A percentile compares a stretch with the other conserved stretches of the same genome.
These are phyloP conservation scores for Cylloceria caligata DNA, from an alignment of 2,888 invertebrate species.

Conservation along the genomic window DNA sequence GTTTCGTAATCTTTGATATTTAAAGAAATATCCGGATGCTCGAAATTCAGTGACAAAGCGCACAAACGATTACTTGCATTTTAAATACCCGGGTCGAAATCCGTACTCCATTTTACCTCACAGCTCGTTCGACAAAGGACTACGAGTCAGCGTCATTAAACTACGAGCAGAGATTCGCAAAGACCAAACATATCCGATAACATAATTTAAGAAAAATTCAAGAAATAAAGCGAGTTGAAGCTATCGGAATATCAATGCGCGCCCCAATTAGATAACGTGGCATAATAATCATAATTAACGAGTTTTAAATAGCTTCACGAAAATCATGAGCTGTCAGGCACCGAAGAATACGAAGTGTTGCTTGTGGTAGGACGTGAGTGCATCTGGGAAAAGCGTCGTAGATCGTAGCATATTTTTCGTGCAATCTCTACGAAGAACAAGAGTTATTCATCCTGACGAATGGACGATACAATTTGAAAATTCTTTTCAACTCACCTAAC, in stretches of 20 bases:
- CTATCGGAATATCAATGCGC: conserved; percentile 55
- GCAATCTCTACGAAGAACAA: background rate
- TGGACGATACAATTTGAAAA: conserved; percentile 1
- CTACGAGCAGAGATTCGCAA: background rate
- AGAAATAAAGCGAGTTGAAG: conserved; percentile 18
- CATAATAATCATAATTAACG: conserved; percentile 46
- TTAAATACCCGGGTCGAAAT: conserved; percentile 46
- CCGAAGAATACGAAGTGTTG: background rate
- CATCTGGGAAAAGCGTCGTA: background rate
- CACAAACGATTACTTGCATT: conserved; percentile 12
- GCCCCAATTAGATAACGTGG: conserved; percentile 65
- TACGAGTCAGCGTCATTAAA: background rate
- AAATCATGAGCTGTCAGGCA: conserved; percentile 46
- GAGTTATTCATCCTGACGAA: background rate
- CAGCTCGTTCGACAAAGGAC: background rate
- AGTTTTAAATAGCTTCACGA: conserved; percentile 51
- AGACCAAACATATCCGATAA: background rate
- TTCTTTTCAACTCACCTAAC: conserved; percentile 79
- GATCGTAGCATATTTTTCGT: background rate
- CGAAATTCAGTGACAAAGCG: background rate
- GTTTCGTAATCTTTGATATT: background rate
- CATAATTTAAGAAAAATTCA: background rate
- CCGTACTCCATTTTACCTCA: conserved; percentile 48
- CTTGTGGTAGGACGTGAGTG: conserved; percentile 3
- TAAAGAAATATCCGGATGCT: background rate